Evolutionary conservation across 1,140 invertebrate species (phyloP), one percentile per base, ranked within the genome.

Genomic region (Dendroctonus ponderosae): DNA sequence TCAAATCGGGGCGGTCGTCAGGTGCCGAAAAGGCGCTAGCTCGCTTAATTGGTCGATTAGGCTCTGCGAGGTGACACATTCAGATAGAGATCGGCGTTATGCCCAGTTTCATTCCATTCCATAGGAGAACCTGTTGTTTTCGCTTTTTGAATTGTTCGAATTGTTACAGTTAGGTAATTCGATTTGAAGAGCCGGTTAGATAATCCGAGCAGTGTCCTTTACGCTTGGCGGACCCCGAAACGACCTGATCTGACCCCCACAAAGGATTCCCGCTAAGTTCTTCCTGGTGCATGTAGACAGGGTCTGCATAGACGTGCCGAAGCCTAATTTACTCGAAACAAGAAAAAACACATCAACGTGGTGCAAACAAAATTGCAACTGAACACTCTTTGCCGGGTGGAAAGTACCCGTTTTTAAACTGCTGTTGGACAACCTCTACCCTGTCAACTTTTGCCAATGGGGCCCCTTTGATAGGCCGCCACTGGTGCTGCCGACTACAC

Each of bases 161-260:
- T 26, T 26, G 26, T 26, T 26, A 26, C 26, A 26, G 26, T 26
- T 26, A 26, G 26, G 26, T 26, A 26, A 26, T 26, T 26, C 26
- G 26, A 26, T 14, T 46, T 11, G 37, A n/a, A 39, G 9, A 40
- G 8, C 15, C 15, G 26, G 48, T 48, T 65, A 50, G 44, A 51
- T 65, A 65, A 65, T 43, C 53, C 40, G 26, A 57, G 38, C 62
- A 39, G 64, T 49, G 64, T 66, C 56, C 64, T 66, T 66, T 59
- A 66, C 56, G 64, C 42, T 66, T 60, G 56, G 38, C 38, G 62
- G 57, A 15, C 54, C 54, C 42, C 64, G 56, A 41, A 43, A 66
- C 64, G 64, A 66, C 64, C 64, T 66, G 64, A 43, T 66, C 64
- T 66, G 64, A 66, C 64, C 64, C 56, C 64, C 38, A 42, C 9